phyloP scores from a whole-genome alignment of 2,888 invertebrate species.

The Plebejus argus region DNA sequence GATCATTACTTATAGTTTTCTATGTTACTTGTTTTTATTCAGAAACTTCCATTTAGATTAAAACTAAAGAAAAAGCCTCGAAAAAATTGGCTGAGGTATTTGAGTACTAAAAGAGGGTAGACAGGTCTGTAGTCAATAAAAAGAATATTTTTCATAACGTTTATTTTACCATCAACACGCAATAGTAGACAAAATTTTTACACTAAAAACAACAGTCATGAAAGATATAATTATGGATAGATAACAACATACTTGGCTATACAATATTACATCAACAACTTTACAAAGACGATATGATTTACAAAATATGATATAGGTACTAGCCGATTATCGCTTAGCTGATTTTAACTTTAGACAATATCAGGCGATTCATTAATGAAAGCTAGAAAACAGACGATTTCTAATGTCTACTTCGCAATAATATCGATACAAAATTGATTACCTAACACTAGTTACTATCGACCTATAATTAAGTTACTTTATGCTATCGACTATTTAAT shows the following conservation, averaged over 20 bases:
- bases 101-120: background rate
- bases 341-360: background rate
- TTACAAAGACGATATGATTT: constrained; percentile 30
- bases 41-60: background rate
- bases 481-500: too few species aligned
- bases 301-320: constrained; percentile 10
- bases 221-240: constrained; percentile 39
- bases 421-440: background rate
- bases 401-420: background rate
- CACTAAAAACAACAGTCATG: constrained; percentile 61
- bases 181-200: constrained; percentile 60
- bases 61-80: background rate
- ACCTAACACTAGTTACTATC: too few species aligned
- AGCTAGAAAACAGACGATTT: background rate
- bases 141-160: constrained; percentile 56
- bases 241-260: constrained; percentile 37
- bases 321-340: constrained; percentile 6
- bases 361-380: background rate
- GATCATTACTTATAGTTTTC: background rate
- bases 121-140: background rate
- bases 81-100: background rate
- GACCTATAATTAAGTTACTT: too few species aligned
- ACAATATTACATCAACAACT: constrained; percentile 29
- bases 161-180: constrained; percentile 77
- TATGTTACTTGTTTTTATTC: background rate